These are phyloP conservation scores for Elysia crispata DNA, from an alignment of 2,888 invertebrate genomes.

Conservation along the genomic window DNA sequence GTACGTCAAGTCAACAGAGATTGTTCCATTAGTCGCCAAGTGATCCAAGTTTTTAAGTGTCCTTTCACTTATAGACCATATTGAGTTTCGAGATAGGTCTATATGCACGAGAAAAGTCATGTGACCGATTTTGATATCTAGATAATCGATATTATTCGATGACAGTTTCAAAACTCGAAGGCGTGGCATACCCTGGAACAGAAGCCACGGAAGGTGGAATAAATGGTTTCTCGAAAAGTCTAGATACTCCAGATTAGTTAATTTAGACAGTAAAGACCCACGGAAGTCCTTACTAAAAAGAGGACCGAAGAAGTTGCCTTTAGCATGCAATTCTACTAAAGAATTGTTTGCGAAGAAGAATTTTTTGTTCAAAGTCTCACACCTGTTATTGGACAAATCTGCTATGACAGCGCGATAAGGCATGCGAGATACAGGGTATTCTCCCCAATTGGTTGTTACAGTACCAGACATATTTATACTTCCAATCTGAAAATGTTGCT, in stretches of 20 bases:
- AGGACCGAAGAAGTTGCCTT: constrained; percentile 29
- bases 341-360: constrained; percentile 22
- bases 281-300: background rate
- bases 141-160: background rate
- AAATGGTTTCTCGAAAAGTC: constrained; percentile 36
- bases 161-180: constrained; percentile 5
- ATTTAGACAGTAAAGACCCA: constrained; percentile 16
- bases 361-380: background rate
- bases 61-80: constrained; percentile 23
- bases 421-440: background rate
- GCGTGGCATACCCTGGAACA: constrained; percentile 9
- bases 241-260: background rate
- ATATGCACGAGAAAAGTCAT: constrained; percentile 29
- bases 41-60: constrained; percentile 23
- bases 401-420: background rate
- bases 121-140: constrained; percentile 14
- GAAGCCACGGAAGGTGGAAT: background rate
- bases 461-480: constrained; percentile 27
- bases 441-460: constrained; percentile 24
- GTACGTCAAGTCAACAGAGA: constrained; percentile 22
- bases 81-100: constrained; percentile 19
- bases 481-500: background rate
- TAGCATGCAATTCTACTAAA: constrained; percentile 5
- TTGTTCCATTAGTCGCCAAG: background rate
- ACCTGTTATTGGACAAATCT: constrained; percentile 38